A percentile compares a stretch with the other conserved stretches of the same genome.
These are phyloP conservation scores for Meda fulgida DNA, from an alignment of 2,797 vertebrate genomes.

Conservation along the genomic window DNA sequence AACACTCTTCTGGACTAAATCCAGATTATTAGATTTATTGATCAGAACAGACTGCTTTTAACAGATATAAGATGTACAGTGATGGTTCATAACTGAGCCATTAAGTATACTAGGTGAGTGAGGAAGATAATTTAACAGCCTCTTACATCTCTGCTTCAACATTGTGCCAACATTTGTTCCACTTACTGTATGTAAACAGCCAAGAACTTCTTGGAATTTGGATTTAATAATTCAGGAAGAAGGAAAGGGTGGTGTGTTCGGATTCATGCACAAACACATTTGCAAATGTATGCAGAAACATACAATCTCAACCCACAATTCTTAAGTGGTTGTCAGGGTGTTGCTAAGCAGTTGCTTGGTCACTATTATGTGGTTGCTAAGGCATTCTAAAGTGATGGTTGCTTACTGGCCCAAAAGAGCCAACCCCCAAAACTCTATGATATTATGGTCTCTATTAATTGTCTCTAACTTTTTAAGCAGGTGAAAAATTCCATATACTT, in stretches of 20 bases:
- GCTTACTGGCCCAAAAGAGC: background rate
- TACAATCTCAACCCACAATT: background rate
- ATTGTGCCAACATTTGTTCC: background rate
- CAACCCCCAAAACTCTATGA: background rate
- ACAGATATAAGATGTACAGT: background rate
- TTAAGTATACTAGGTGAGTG: background rate
- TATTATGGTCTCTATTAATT: background rate
- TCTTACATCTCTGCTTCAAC: background rate
- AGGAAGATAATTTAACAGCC: background rate
- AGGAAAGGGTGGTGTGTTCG: background rate
- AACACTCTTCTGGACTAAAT: background rate
- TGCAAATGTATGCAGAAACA: background rate
- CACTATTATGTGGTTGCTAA: background rate
- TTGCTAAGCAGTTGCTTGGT: background rate
- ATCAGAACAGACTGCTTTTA: conserved; percentile 16
- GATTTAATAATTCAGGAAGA: background rate
- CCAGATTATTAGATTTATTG: background rate
- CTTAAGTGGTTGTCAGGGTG: background rate
- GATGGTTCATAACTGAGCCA: background rate
- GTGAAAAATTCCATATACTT: too few relatives aligned
- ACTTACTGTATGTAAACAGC: background rate
- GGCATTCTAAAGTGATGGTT: background rate
- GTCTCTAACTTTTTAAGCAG: too few relatives aligned
- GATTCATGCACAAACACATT: background rate
- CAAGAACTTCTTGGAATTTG: background rate